These are phyloP conservation scores for Laterallus jamaicensis DNA, from an alignment of 2,113 vertebrate species.

Conservation along the genomic window DNA sequence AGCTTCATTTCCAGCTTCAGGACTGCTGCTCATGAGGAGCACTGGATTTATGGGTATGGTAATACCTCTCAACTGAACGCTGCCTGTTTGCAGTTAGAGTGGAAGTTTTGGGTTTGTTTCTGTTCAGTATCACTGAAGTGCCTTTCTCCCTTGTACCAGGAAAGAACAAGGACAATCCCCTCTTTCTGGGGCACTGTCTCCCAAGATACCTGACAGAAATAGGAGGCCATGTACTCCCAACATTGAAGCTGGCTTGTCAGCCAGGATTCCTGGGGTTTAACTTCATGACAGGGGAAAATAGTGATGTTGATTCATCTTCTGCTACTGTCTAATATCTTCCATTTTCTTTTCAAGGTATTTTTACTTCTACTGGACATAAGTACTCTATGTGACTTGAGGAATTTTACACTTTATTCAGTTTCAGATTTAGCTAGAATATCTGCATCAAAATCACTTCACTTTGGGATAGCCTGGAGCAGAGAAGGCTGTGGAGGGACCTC, in stretches of 20 bases:
- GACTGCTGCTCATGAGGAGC: background rate
- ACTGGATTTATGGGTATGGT: background rate
- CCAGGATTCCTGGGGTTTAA: background rate
- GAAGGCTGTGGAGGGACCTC: too few relatives aligned
- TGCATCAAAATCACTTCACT: background rate
- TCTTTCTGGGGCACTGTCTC: background rate
- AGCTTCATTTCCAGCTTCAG: background rate
- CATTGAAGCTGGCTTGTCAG: rapidly evolving
- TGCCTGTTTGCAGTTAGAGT: background rate
- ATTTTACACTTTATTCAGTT: background rate
- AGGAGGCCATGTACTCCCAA: background rate
- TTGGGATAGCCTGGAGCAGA: background rate
- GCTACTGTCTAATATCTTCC: background rate
- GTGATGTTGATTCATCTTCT: background rate
- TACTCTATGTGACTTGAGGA: background rate
- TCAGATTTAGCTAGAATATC: background rate
- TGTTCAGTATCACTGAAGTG: background rate
- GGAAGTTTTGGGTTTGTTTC: background rate
- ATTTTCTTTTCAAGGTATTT: background rate
- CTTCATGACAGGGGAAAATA: background rate
- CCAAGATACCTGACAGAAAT: background rate
- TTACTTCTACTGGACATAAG: background rate
- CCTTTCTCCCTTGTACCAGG: background rate
- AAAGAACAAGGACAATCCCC: background rate
- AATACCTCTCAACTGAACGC: background rate